Evolutionary conservation across 2,888 invertebrate species (phyloP), one percentile per base, ranked within the genome.

Genomic region (Mythimna pallens): DNA sequence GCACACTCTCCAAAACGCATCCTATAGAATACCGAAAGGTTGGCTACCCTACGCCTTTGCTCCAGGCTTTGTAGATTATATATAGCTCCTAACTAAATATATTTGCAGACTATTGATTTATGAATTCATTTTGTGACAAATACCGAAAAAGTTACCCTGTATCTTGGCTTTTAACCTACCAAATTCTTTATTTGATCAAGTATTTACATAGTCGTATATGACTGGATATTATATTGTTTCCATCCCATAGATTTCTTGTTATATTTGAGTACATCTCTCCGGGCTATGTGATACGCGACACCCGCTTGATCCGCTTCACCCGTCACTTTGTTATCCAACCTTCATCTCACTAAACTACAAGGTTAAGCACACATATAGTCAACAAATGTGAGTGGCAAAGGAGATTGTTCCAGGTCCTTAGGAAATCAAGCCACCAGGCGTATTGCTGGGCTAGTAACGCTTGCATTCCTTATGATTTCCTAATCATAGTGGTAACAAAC

Each of bases 291-390:
- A 84, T 82, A 82, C 80, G 81, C 86, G 85, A 86, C 81, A 81
- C 70, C 64, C 76, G 63, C 78, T 79, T 83, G 81, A 82, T 82
- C 80, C 78, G 70, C 69, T 65, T 70, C 73, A 77, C 67, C 67
- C 80, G 72, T 77, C 80, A 79, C 82, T 83, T 87, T 87, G 83
- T 83, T 82, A 77, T 73, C 72, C 63, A 75, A 79, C 78, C 78
- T 80, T 70, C 66, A 73, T 74, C 71, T 68, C 72, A 59, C 66
- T 69, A 73, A 80, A 64, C 69, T 73, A 67, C 74, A 71, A 62
- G 62, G 69, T 55, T 54, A 22, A 30, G 55, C 30, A 47, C 63
- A 81, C 25, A 81, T 25, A 70, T n/a, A 75, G 70, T 70, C 61
- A 55, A 75, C 72, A 78, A 70, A 75, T 47, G 73, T 64, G 25